Base-by-base conservation (phyloP, 2,888 invertebrate genomes). In the Scaptomyza tumidula region DNA sequence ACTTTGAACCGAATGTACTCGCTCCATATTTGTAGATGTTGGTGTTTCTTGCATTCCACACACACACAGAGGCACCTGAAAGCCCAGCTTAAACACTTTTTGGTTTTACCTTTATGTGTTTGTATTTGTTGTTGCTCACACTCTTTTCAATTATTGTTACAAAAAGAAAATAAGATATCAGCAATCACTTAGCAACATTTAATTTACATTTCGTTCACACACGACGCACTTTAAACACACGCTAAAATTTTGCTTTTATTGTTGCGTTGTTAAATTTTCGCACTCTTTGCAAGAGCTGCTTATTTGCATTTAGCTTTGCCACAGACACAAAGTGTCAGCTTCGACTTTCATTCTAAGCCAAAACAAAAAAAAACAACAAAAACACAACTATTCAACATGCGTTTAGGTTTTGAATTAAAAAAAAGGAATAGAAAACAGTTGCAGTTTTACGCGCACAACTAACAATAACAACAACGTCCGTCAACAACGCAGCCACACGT, bases 401-500 rank as follows among this genome's bases (percentile, higher is more conserved):
- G 54, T 49, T 61, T 52, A 24, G 11, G 45, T 37, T 65, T 57
- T 53, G 2, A 48, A 62, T 46, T 52, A 35, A 35, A 50, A 14
- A 24, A 35, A 19, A 44, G 13, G 10, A 39, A 35, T 29, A 48
- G 24, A 55, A 54, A 69, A 57, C 75, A 64, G 73, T 68, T 77
- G 56, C 44, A 43, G 57, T 77, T 84, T 82, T 86, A 82, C 86
- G 80, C 86, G 83, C 72, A 69, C 66, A 55, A 55, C 37, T 60
- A 54, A 62, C 16, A 70, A 63, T 27, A 41, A 62, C 52, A 49
- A 35, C 31, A 24, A 41, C 59, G 50, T 24, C 24, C 48, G 59
- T 41, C 44, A 81, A 63, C 59, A 65, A 55, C 78, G 71, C 62
- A 67, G 44, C 60, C 60, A 71, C 65, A 67, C 63, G 65, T 66